Evolutionary conservation across 2,797 vertebrate genomes (phyloP), one percentile per base, ranked within the genome.

Genomic region (Sebastes ruberrimus): DNA sequence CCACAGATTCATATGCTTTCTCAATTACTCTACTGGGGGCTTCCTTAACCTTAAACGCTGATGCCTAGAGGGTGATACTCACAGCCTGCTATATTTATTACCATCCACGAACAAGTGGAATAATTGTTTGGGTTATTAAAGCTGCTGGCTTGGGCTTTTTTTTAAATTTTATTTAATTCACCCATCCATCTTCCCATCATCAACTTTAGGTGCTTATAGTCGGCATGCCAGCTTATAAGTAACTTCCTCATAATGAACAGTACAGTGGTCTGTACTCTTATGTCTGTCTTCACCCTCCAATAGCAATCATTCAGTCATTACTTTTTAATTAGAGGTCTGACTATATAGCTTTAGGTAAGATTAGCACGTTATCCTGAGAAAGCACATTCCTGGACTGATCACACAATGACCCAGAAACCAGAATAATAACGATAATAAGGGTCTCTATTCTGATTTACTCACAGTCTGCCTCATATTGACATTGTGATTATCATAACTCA

Each of bases 211-310:
- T 71, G 64, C 70, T 76, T 74, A 56, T 22, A 69, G 59, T 61
- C 78, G 1, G 64, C 74, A 69, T 63, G 53, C 67, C 25, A 18
- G 10, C 2, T 42, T 46, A 60, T 63, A 66, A 81, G 69, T 71
- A 53, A 73, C 73, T 30, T 23, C 67, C 62, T 62, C 64, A 74
- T 74, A 57, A 75, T 71, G 69, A 80, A 82, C 74, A 67, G 71
- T 27, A 52, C 55, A 69, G 57, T 32, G 16, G 32, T 69, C 63
- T 75, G 74, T 61, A 42, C 35, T 74, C 69, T 81, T 63, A 67
- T 0, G 56, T 89, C 91, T 86, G 78, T 92, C 91, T 35, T 74
- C 91, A 71, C 76, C n/a, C 25, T 85, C 52, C 68, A 87, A 88
- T 85, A 77, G 62, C 4, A 52, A 67, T 65, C 59, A 71, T 66